Evolutionary conservation across 2,113 vertebrate species (phyloP), one percentile per base, ranked within the genome.

Genomic region (Scomber scombrus): DNA sequence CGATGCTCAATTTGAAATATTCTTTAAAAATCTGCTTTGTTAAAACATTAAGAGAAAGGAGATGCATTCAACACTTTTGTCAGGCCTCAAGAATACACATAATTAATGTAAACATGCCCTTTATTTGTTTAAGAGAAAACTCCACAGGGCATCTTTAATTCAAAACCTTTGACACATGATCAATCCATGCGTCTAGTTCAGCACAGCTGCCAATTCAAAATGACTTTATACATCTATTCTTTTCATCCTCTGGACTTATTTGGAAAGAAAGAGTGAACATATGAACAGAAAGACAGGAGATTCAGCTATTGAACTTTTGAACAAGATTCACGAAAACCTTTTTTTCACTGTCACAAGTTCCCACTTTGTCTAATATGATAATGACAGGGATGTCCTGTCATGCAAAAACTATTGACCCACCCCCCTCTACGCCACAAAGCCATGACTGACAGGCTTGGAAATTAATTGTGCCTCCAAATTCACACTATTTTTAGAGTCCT

Each of bases 361-460:
- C 31, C 15, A 13, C 49, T 13, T 43, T 19, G 14, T 49, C 23
- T 29, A 15, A 54, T 31, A 2, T 18, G 5, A 72, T 61, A 55
- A 64, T 50, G 18, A 70, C 58, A 47, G 71, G 23, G 46, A 49
- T 14, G 67, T 64, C 40, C 55, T 61, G 66, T 71, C 71, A 51
- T 4, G 43, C 26, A 34, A 26, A 31, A 51, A 55, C 71, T 1
- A 50, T 26, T 67, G 56, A 52, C 71, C 75, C n/a, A 3, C 50
- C 60, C 60, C 63, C 14, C 58, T 43, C 57, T 43, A 21, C 54
- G 19, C 46, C 16, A 5, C 52, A 23, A 49, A 51, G 49, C 31
- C n/a, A 51, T 55, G 81, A 84, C 11, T 80, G 81, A 60, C 77
- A 80, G 62, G 31, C 58, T 14, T 3, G 8, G 62, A 70, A 63